phyloP scores from a whole-genome alignment of 2,888 invertebrate genomes.

The Loripinus fragilis region DNA sequence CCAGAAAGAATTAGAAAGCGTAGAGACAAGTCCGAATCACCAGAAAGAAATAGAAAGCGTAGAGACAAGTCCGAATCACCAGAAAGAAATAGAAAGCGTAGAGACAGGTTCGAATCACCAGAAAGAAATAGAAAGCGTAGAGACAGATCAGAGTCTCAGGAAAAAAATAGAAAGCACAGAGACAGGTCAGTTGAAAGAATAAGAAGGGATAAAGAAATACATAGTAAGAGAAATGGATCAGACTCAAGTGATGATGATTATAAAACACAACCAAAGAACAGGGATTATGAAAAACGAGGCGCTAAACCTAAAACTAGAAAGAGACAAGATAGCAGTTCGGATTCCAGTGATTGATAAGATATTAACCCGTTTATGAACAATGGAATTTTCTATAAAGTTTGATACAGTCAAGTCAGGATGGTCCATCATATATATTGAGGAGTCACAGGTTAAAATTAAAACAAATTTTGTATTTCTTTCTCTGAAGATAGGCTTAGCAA shows the following conservation, averaged over 20 bases:
- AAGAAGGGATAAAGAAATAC: too few species aligned
- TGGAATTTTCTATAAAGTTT: too few species aligned
- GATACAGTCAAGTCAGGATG: too few species aligned
- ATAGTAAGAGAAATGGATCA: background rate
- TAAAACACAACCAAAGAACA: background rate
- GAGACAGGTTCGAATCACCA: conserved; percentile 21
- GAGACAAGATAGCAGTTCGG: background rate
- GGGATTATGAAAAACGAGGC: background rate
- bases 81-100: conserved; percentile 1
- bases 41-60: background rate
- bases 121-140: conserved; percentile 27
- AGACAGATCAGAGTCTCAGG: background rate
- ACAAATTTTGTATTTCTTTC: too few species aligned
- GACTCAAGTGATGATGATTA: background rate
- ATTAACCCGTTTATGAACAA: background rate
- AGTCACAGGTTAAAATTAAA: too few species aligned
- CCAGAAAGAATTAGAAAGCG: too few species aligned
- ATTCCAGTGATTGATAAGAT: background rate
- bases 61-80: too few species aligned
- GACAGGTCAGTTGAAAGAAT: too few species aligned
- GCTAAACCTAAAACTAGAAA: conserved; percentile 1
- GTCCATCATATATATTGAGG: too few species aligned
- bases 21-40: background rate
- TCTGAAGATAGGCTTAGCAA: too few species aligned
- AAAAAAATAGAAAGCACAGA: too few species aligned